Base-by-base conservation (phyloP, 2,113 vertebrate species). In the Diphyllodes magnificus region DNA sequence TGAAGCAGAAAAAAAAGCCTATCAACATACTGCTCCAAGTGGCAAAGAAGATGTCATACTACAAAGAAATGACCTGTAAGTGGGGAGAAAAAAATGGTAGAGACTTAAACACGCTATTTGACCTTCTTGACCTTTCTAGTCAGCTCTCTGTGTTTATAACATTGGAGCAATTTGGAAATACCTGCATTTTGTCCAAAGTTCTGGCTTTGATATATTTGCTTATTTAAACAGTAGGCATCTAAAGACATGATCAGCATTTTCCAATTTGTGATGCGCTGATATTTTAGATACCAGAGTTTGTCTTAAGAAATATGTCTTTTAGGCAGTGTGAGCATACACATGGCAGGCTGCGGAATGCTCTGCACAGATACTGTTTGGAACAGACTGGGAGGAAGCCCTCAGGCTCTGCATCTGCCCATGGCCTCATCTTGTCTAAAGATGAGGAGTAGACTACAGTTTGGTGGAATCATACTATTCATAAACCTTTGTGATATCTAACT, bases 191-290 rank as follows among this genome's bases (percentile, higher is more conserved):
- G 11, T 79, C 13, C 16, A 40, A 44, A 40, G 14, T 57, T 82
- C 50, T 65, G 19, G 6, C 11, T 45, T 61, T 72, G 5, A 35
- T 65, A 19, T 15, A 11, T 73, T 73, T 72, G 2, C 12, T 56
- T 75, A 39, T 57, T 69, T 27, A 84, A 94, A 71, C 2, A n/a
- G 10, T 35, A 49, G 49, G 31, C 7, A 22, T 80, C 57, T 45
- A 37, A 54, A 92, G 76, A 51, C 65, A 18, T 0, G 1, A 24
- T 25, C 16, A 25, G 5, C 2, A 22, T 84, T 84, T 88, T 77
- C 17, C 33, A 44, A 20, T 53, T 72, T 75, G 20, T 82, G 16
- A n/a, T 72, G 8, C 0, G 0, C 9, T 42, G 27, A 27, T 84
- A 49, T 75, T 64, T 94, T 27, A 40, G 16, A 42, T 35, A 59